A percentile compares a stretch with the other conserved stretches of the same genome.
Conservation (phyloP, 2,113 vertebrate species). For the Glaucidium brasilianum region DNA sequence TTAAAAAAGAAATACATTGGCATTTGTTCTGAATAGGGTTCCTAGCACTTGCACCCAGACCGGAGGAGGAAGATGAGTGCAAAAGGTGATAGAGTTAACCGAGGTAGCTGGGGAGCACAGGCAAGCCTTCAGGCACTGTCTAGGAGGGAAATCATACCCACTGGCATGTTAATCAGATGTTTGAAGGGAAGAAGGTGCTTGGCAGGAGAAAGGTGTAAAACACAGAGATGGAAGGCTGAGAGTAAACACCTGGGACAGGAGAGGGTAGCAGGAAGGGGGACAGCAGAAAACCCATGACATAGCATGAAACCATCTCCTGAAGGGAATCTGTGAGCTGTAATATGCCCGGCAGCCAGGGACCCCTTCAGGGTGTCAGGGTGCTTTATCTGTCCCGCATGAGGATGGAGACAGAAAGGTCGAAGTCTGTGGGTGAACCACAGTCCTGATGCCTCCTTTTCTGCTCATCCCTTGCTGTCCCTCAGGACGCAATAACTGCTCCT, state of each 20-base stretch:
- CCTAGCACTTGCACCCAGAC: neutral
- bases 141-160: neutral
- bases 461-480: neutral
- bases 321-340: neutral
- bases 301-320: neutral
- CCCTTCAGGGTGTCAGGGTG: fast-evolving
- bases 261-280: neutral
- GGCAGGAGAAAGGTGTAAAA: neutral
- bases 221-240: neutral
- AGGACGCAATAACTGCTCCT: neutral
- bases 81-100: neutral
- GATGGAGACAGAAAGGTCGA: neutral
- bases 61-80: neutral
- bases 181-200: neutral
- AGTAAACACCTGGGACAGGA: neutral
- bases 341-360: fast-evolving
- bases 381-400: neutral
- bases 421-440: fast-evolving
- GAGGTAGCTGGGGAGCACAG: too few relatives aligned
- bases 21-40: neutral
- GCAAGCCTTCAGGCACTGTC: neutral
- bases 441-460: neutral
- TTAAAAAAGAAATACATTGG: neutral
- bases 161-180: fast-evolving
- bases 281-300: neutral